A percentile compares a stretch with the other conserved stretches of the same genome.
phyloP scores from a whole-genome alignment of 2,113 vertebrate species.

The Lagopus muta region DNA sequence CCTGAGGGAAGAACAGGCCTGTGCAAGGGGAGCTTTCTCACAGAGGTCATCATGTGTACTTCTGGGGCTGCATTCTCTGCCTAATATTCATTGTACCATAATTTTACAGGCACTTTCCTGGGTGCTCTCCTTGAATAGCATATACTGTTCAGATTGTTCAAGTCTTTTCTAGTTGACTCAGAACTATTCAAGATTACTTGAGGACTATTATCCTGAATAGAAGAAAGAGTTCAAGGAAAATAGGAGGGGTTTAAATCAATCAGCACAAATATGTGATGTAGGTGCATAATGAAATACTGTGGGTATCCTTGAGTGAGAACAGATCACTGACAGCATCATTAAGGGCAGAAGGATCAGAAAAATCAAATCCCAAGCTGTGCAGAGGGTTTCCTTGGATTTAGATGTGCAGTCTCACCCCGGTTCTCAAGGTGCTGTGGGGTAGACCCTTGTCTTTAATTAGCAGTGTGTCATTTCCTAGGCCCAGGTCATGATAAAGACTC shows the following conservation, averaged over 20 bases:
- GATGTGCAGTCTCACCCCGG: background rate
- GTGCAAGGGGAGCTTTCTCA: background rate
- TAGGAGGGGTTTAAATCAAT: background rate
- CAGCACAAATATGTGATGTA: slow-evolving; percentile 1
- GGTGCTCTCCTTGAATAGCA: background rate
- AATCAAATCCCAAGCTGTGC: background rate
- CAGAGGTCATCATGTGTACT: fast-evolving
- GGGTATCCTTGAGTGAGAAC: background rate
- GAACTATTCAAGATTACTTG: background rate
- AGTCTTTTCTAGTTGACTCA: slow-evolving; percentile 6
- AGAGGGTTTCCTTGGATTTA: background rate
- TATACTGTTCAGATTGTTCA: background rate
- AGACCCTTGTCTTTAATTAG: background rate
- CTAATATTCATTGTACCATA: background rate
- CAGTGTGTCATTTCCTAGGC: background rate
- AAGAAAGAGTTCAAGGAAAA: background rate
- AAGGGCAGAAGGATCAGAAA: background rate
- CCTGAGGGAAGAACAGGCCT: background rate
- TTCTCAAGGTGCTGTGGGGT: background rate
- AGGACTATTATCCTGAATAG: background rate
- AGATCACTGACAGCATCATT: background rate
- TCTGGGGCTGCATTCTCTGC: background rate
- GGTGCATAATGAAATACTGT: background rate
- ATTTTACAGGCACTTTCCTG: background rate
- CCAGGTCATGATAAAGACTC: background rate